Evolutionary conservation across 2,888 invertebrate species (phyloP).

Genomic region (Flexamia atlantica): DNA sequence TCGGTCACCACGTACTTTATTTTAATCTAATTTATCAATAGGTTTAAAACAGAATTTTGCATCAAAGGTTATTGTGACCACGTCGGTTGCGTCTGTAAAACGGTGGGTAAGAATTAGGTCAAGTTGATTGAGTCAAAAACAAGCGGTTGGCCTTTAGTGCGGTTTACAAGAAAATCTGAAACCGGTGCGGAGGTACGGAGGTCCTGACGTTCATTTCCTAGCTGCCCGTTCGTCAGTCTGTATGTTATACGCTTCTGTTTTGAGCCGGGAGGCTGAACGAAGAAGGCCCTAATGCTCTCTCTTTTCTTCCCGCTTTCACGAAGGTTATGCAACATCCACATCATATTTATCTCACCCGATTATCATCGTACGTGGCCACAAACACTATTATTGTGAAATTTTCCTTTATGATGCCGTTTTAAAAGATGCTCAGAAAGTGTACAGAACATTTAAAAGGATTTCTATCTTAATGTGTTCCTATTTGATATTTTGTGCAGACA

Average conservation of each 20-base stretch:
- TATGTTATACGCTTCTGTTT: background rate
- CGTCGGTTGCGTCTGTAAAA: background rate
- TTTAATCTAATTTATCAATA: too few species aligned
- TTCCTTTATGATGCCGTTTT: too few species aligned
- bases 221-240: too few species aligned
- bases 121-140: slow-evolving; percentile 43
- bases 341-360: background rate
- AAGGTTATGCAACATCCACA: background rate
- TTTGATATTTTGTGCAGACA: too few species aligned
- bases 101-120: slow-evolving; percentile 2
- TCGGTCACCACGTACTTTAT: too few species aligned
- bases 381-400: background rate
- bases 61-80: background rate
- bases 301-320: background rate
- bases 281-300: too few species aligned
- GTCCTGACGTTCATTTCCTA: background rate
- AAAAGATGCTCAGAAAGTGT: too few species aligned
- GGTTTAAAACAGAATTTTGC: slow-evolving; percentile 1
- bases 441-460: too few species aligned
- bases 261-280: background rate
- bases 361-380: background rate
- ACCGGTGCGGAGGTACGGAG: background rate
- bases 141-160: background rate
- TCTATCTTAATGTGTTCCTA: too few species aligned
- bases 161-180: background rate